These are phyloP conservation scores for Adelphocoris suturalis DNA, from an alignment of 2,888 invertebrate genomes.

Conservation along the genomic window DNA sequence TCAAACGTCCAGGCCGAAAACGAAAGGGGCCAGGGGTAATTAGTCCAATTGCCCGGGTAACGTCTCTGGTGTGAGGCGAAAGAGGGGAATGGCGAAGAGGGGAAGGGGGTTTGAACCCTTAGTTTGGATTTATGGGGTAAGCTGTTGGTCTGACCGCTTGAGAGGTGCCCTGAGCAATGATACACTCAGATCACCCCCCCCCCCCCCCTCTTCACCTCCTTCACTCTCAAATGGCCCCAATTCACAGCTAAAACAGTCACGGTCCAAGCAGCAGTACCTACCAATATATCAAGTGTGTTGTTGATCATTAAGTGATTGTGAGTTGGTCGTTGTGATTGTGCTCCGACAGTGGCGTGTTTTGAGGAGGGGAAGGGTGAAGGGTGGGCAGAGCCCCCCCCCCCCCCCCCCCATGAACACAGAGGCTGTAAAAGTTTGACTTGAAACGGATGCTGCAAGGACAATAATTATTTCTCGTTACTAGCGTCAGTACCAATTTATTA, in stretches of 20 bases:
- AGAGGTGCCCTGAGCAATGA: constrained; percentile 63
- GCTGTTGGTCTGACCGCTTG: constrained; percentile 63
- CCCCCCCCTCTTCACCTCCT: not conserved
- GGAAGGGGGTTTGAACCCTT: constrained; percentile 36
- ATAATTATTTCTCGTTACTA: too few species aligned
- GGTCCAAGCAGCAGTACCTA: not conserved
- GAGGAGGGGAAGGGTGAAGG: too few species aligned
- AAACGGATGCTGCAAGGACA: too few species aligned
- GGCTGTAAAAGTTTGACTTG: too few species aligned
- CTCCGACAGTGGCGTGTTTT: too few species aligned
- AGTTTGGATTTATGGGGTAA: constrained; percentile 64
- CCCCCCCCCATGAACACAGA: too few species aligned
- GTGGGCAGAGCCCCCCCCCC: too few species aligned
- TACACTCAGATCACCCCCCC: constrained; percentile 34
- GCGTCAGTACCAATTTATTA: too few species aligned
- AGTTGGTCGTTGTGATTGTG: too few species aligned
- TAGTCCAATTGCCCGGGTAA: constrained; percentile 61
- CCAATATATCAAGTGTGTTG: too few species aligned
- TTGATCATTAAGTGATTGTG: too few species aligned
- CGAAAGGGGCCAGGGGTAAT: constrained; percentile 50
- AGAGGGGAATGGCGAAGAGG: not conserved
- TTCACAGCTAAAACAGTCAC: not conserved
- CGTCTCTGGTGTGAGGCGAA: not conserved
- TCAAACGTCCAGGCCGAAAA: constrained; percentile 37
- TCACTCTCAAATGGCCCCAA: not conserved